phyloP scores from a whole-genome alignment of 2,888 invertebrate species.

The Drosophila fungiperda region DNA sequence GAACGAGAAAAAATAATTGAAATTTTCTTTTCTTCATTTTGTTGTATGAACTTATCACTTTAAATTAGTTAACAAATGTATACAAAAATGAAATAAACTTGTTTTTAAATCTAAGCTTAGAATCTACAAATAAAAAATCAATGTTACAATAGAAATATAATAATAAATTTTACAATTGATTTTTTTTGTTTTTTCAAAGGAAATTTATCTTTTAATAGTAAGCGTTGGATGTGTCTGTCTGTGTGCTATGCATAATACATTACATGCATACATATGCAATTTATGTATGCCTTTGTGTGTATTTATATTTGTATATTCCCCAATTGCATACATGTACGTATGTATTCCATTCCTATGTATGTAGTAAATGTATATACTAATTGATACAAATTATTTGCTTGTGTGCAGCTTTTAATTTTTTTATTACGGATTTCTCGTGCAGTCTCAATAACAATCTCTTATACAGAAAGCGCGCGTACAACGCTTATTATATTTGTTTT shows the following conservation, averaged over 20 bases:
- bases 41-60: slow-evolving; percentile 32
- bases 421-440: too few species aligned
- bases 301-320: background rate
- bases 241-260: background rate
- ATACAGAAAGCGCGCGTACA: too few species aligned
- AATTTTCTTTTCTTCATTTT: slow-evolving; percentile 37
- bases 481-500: too few species aligned
- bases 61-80: slow-evolving; percentile 74
- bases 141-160: slow-evolving; percentile 41
- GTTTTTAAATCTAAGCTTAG: slow-evolving; percentile 41
- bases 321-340: slow-evolving; percentile 17
- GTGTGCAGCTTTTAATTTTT: too few species aligned
- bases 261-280: slow-evolving; percentile 4
- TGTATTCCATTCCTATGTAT: slow-evolving; percentile 30
- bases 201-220: slow-evolving; percentile 47
- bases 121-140: too few species aligned
- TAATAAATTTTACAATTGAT: slow-evolving; percentile 1
- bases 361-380: slow-evolving; percentile 28
- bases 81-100: slow-evolving; percentile 45
- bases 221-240: slow-evolving; percentile 7
- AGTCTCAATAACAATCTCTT: too few species aligned
- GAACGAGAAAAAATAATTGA: slow-evolving; percentile 20
- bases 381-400: background rate
- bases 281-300: slow-evolving; percentile 3
- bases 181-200: slow-evolving; percentile 33